Evolutionary conservation across 2,797 vertebrate genomes (phyloP).

Genomic region (Pangasius larnaudii): DNA sequence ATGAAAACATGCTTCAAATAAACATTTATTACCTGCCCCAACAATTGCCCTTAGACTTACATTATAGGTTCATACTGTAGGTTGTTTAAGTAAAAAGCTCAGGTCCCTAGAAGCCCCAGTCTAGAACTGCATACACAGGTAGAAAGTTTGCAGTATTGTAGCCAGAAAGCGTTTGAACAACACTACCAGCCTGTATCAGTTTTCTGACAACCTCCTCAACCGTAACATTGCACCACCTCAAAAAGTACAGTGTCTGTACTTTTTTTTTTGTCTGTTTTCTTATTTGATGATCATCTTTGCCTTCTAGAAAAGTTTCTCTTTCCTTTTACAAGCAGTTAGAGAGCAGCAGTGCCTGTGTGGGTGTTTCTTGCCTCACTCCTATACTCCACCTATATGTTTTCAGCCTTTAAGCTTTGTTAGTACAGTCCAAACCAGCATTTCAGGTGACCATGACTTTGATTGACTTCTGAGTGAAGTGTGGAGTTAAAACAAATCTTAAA

Average conservation of each 20-base stretch:
- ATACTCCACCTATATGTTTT: conserved; percentile 8
- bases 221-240: not conserved
- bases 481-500: conserved; percentile 15
- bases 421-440: conserved; percentile 3
- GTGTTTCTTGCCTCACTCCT: conserved; percentile 24
- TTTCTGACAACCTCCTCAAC: not conserved
- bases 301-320: not conserved
- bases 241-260: not conserved
- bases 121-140: not conserved
- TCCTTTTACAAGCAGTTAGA: conserved; percentile 25
- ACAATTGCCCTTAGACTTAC: not conserved
- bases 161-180: not conserved
- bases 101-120: not conserved
- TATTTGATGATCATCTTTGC: not conserved
- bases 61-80: not conserved
- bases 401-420: conserved; percentile 26
- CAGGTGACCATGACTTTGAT: conserved; percentile 7
- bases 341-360: conserved; percentile 6
- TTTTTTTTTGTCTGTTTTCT: not conserved
- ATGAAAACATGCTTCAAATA: not conserved
- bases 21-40: not conserved
- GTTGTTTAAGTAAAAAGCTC: not conserved
- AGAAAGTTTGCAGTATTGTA: not conserved
- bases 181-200: not conserved
- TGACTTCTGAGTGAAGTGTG: not conserved